These are phyloP conservation scores for Nemotelus nigrinus DNA, from an alignment of 2,888 invertebrate species.

Conservation along the genomic window DNA sequence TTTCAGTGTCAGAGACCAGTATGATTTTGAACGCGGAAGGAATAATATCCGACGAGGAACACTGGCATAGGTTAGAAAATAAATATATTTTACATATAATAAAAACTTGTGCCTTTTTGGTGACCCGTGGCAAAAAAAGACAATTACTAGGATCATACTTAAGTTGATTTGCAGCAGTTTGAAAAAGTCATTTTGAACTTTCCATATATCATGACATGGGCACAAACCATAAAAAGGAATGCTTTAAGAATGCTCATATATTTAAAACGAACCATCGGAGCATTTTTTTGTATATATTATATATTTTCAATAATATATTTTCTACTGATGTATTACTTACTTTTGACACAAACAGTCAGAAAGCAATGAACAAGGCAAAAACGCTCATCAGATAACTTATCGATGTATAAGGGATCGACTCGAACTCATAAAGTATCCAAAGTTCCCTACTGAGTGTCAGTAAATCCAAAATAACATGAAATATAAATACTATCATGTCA, in stretches of 20 bases:
- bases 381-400: constrained; percentile 21
- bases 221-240: neutral
- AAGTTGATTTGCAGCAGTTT: neutral
- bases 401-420: neutral
- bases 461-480: neutral
- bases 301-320: constrained; percentile 18
- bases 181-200: neutral
- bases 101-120: neutral
- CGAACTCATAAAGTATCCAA: constrained; percentile 13
- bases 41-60: no score
- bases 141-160: neutral
- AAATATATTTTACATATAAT: neutral
- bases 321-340: neutral
- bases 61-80: neutral
- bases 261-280: neutral
- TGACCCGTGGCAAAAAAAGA: neutral
- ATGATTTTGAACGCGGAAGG: no score
- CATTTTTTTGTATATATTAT: neutral
- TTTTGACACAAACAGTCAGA: neutral
- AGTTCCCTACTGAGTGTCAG: neutral
- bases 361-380: neutral
- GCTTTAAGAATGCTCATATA: neutral
- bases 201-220: neutral
- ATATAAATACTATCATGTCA: neutral
- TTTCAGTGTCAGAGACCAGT: no score